phyloP scores from a whole-genome alignment of 2,888 invertebrate genomes.

The Tenodera sinensis region DNA sequence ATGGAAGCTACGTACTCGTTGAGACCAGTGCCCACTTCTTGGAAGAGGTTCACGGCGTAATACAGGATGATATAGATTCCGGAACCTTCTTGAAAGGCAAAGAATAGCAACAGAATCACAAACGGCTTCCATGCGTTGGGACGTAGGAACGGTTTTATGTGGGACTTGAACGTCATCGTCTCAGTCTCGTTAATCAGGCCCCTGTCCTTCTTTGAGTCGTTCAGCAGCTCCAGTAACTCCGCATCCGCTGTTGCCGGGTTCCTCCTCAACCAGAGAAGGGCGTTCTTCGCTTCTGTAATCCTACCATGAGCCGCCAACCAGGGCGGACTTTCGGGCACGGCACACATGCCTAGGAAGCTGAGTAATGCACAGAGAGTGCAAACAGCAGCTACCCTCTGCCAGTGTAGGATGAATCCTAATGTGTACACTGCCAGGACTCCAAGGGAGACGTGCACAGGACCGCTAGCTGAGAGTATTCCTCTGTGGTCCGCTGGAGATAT shows the following conservation, averaged over 20 bases:
- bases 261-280: slow-evolving; percentile 63
- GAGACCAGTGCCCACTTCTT: slow-evolving; percentile 60
- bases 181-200: neutral
- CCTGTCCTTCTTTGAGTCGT: slow-evolving; percentile 2
- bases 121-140: slow-evolving; percentile 65
- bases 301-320: slow-evolving; percentile 62
- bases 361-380: slow-evolving; percentile 57
- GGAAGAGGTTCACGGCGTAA: slow-evolving; percentile 68
- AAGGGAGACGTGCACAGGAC: slow-evolving; percentile 67
- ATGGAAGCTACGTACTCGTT: slow-evolving; percentile 68
- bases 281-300: slow-evolving; percentile 53
- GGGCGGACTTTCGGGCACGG: slow-evolving; percentile 66
- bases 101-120: slow-evolving; percentile 59
- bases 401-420: slow-evolving; percentile 62
- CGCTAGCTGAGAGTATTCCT: slow-evolving; percentile 64
- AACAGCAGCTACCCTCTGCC: slow-evolving; percentile 62
- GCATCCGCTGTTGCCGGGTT: slow-evolving; percentile 59
- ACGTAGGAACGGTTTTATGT: slow-evolving; percentile 44
- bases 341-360: slow-evolving; percentile 56
- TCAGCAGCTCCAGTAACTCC: slow-evolving; percentile 56
- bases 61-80: slow-evolving; percentile 71
- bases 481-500: slow-evolving; percentile 64
- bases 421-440: slow-evolving; percentile 68
- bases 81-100: slow-evolving; percentile 67
- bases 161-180: neutral